Conservation (phyloP, 2,797 vertebrate species). For the Hippoglossus hippoglossus region DNA sequence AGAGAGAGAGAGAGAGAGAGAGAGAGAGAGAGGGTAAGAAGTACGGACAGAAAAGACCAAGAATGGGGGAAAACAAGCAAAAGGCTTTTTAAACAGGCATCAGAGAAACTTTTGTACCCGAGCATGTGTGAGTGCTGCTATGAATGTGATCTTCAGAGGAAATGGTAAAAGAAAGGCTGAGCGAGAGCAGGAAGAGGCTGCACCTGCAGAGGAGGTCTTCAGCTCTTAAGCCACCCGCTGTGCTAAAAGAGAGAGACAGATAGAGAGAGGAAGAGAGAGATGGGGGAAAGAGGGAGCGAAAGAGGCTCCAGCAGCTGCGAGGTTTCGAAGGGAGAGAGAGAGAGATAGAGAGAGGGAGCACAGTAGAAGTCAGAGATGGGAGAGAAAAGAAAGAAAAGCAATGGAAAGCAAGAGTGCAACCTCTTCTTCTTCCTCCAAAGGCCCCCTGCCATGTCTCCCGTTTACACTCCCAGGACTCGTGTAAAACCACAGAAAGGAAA, state of each 20-base stretch:
- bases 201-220: slow-evolving; percentile 83
- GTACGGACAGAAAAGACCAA: slow-evolving; percentile 10
- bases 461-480: slow-evolving; percentile 55
- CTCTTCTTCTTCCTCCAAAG: slow-evolving; percentile 63
- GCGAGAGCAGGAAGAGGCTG: slow-evolving; percentile 78
- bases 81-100: slow-evolving; percentile 63
- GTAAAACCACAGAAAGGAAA: slow-evolving; percentile 50
- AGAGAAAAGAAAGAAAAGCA: slow-evolving; percentile 64
- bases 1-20: no score
- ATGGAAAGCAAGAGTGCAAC: slow-evolving; percentile 62
- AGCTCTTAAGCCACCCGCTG: slow-evolving; percentile 74
- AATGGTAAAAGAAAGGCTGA: slow-evolving; percentile 57
- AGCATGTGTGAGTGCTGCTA: slow-evolving; percentile 57
- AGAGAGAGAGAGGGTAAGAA: no score
- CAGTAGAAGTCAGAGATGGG: slow-evolving; percentile 56
- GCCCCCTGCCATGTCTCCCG: slow-evolving; percentile 70
- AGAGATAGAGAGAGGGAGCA: slow-evolving; percentile 43
- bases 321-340: slow-evolving; percentile 34
- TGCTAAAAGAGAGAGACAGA: slow-evolving; percentile 56
- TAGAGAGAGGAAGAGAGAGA: slow-evolving; percentile 26
- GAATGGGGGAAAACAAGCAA: neutral
- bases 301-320: slow-evolving; percentile 68
- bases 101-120: slow-evolving; percentile 75
- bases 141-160: slow-evolving; percentile 81
- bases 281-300: slow-evolving; percentile 31